Base-by-base conservation (phyloP, 2,888 invertebrate genomes). In the Limenitis camilla region DNA sequence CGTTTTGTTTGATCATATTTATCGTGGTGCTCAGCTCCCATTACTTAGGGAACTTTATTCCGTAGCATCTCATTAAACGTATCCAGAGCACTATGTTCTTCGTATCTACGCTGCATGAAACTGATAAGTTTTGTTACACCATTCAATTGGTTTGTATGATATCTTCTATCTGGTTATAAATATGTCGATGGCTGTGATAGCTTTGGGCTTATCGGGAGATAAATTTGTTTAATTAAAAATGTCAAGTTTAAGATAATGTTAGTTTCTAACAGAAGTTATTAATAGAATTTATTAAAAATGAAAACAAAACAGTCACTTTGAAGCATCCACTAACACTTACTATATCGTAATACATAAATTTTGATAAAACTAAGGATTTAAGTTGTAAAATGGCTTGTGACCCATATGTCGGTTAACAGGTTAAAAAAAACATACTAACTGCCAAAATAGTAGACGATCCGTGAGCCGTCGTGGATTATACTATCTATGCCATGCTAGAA, bases 1-100 rank as follows among this genome's bases (percentile, higher is more conserved):
- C 72, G 76, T 81, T 83, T 79, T 76, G 79, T 78, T 78, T 72
- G 73, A 78, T 80, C 77, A 81, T 79, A 80, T 84, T 84, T 84
- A 82, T 81, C 72, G 71, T 71, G 66, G 64, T 65, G 67, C 67
- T 66, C 66, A 61, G 40, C 68, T 70, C 61, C 68, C 72, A 81
- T 82, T 78, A 81, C 67, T 81, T 76, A 74, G 65, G 68, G 36
- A 43, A 57, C 59, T 57, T 55, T 59, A 55, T 55, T 56, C 58
- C 59, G 68, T 67, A 67, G 65, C 66, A 72, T 76, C 81, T 82
- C 81, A 82, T 83, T 81, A 84, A 65, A 73, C 68, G 72, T 71
- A 78, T 77, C 69, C 66, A 64, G 64, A 71, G 66, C 66, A 66
- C 66, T 71, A 69, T 69, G 63, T 70, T 70, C 68, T 63, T 63